phyloP scores from a whole-genome alignment of 2,113 vertebrate genomes.

The Parus major region DNA sequence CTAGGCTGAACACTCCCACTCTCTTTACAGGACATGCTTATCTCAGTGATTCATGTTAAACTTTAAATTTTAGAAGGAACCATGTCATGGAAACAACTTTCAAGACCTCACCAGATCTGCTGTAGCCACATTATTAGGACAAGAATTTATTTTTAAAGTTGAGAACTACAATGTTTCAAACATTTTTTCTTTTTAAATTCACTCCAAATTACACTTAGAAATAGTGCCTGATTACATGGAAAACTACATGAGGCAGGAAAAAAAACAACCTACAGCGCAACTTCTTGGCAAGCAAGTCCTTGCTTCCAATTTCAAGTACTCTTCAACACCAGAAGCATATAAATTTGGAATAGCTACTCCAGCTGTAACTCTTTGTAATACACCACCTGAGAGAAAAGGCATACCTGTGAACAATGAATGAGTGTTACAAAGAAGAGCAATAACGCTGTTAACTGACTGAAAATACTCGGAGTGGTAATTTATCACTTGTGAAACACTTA shows the following conservation, averaged over 20 bases:
- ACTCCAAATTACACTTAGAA: neutral
- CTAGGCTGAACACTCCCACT: neutral
- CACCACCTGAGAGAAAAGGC: neutral
- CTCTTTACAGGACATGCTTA: neutral
- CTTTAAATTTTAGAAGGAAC: neutral
- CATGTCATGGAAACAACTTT: neutral
- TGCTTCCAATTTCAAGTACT: neutral
- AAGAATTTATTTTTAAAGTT: neutral
- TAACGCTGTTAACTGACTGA: neutral
- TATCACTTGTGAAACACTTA: neutral
- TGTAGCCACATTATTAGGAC: accelerated
- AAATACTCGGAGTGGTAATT: neutral
- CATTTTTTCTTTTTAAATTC: neutral
- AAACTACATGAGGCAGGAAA: neutral
- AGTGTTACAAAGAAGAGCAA: neutral
- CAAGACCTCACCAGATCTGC: neutral
- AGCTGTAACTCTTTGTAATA: neutral
- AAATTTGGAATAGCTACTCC: neutral
- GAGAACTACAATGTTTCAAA: neutral
- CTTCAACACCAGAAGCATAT: neutral
- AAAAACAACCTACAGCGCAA: neutral
- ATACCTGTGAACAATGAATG: neutral
- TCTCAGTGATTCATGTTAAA: neutral
- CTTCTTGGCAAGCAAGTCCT: neutral
- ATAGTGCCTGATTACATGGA: neutral